Evolutionary conservation across 2,888 invertebrate species (phyloP).

Genomic region (Helleia helle): DNA sequence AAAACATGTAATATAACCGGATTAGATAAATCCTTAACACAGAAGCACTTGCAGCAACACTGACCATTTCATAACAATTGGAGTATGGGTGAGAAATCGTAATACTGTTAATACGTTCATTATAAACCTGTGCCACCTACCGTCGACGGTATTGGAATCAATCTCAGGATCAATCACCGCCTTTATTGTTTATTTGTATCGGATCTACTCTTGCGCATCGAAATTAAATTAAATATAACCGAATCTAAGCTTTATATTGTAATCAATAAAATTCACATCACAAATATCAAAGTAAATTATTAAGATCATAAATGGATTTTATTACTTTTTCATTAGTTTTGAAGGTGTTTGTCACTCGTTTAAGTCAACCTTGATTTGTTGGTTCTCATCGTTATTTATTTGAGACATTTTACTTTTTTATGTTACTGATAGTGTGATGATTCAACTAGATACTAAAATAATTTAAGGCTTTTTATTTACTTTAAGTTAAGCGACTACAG

Average conservation of each 20-base stretch:
- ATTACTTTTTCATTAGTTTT: slow-evolving; percentile 8
- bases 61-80: neutral
- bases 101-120: slow-evolving; percentile 5
- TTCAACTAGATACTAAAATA: too few relatives aligned
- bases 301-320: slow-evolving; percentile 4
- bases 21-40: too few relatives aligned
- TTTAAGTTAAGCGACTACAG: too few relatives aligned
- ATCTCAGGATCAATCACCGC: slow-evolving; percentile 6
- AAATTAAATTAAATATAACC: slow-evolving; percentile 3
- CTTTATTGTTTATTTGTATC: slow-evolving; percentile 10
- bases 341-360: slow-evolving; percentile 1
- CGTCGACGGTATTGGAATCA: slow-evolving; percentile 10
- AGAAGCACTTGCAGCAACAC: too few relatives aligned
- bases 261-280: neutral
- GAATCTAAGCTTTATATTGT: slow-evolving; percentile 13
- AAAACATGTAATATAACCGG: too few relatives aligned
- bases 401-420: neutral
- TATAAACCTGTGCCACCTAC: slow-evolving; percentile 7
- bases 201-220: slow-evolving; percentile 7
- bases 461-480: too few relatives aligned
- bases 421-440: too few relatives aligned
- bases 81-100: neutral
- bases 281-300: neutral
- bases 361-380: neutral
- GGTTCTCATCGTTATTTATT: neutral